Evolutionary conservation across 2,797 vertebrate genomes (phyloP), one percentile per base, ranked within the genome.

Genomic region (Euthynnus affinis): DNA sequence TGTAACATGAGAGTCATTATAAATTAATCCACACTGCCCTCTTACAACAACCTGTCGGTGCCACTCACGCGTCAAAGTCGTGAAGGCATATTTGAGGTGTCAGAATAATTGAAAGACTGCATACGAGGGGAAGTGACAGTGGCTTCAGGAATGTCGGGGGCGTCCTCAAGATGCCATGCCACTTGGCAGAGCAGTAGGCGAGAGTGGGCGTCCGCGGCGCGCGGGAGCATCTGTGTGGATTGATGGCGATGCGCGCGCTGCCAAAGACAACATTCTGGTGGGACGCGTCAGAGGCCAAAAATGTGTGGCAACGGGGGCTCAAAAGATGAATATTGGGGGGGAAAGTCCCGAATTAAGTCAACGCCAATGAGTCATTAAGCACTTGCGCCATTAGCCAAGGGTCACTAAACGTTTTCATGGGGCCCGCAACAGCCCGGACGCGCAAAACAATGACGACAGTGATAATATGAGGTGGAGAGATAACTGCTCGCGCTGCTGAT

Each of bases 101-200:
- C 67, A 34, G 79, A 48, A 14, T 74, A 80, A 79, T 68, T 71
- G 22, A 76, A 61, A 40, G 34, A 64, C 51, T 2, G 56, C 73
- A 80, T 80, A 42, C 32, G 60, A 58, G 52, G 70, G 94, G 90
- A 94, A 91, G 87, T 94, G 94, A 94, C 91, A 86, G 82, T 3
- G 77, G 64, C 57, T 78, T 58, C 65, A 76, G 93, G 93, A 94
- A 95, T 94, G 89, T 46, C 62, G 86, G 84, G 87, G 90, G 90
- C 81, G 91, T 49, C 91, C 76, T 85, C 32, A 62, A 78, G 71
- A 76, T 88, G 92, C 89, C 86, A 78, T 62, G 58, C 76, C 29
- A 77, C 68, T 85, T 88, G 91, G 84, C 89, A 81, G 73, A 34
- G 71, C 59, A 44, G 81, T 62, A 59, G 86, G 83, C 37, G 74